Evolutionary conservation across 2,797 vertebrate species (phyloP), one percentile per base, ranked within the genome.

Genomic region (Apogon talboti): DNA sequence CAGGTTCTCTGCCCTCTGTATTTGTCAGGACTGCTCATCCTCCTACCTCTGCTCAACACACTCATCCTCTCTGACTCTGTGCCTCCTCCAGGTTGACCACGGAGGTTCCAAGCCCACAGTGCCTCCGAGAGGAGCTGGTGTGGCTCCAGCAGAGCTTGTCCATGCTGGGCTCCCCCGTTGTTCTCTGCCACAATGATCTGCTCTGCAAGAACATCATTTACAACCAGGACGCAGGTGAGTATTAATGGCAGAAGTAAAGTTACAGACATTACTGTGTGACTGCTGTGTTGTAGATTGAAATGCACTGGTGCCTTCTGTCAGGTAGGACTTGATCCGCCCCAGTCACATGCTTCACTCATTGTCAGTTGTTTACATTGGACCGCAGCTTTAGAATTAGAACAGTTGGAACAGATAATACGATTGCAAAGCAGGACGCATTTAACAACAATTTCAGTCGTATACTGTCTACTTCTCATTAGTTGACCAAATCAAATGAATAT

Each of bases 121-220:
- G 94, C 78, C 96, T 99, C 78, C 86, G 95, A 66, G 95, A 95
- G 49, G 98, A 99, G 88, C 95, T 99, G 94, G 65, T 95, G 71
- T 99, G 97, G 96, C 95, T 98, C 86, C 95, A 97, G 89, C 94
- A 97, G 82, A 94, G 89, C 78, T 92, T 99, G 74, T 98, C 97
- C 16, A 92, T 92, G 79, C 88, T 99, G 84, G 96, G 94, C 66
- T 99, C 98, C 0, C 97, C 97, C 0, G 97, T 99, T 50, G 98
- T 99, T n/a, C 96, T 99, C 62, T 99, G 98, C 90, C 98, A 99
- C 93, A 99, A 99, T 13, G 98, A 99, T 86, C 94, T 99, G 56
- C 94, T 99, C 82, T 99, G 97, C 94, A 99, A 99, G 93, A 99
- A 99, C 89, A 99, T 99, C 88, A 98, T 99, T 93, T 99, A 94